Evolutionary conservation across 2,113 vertebrate species (phyloP).

Genomic region (Trematomus loennbergii): DNA sequence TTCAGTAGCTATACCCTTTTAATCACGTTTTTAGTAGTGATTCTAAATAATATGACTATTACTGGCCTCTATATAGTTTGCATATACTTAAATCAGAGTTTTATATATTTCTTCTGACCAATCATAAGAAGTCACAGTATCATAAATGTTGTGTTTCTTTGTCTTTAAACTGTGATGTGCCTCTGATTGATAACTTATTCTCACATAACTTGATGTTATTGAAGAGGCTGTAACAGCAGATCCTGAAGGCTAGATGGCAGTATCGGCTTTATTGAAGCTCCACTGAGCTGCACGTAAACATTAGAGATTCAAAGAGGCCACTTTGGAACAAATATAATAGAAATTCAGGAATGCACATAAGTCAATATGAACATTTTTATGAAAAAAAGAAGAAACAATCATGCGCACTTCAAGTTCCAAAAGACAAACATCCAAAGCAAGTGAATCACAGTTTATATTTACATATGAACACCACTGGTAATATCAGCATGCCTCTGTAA

Average conservation of each 20-base stretch:
- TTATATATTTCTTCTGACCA: background rate
- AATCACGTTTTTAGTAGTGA: background rate
- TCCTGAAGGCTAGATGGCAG: constrained; percentile 52
- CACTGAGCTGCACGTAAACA: background rate
- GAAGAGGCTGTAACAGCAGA: constrained; percentile 24
- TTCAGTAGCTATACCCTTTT: background rate
- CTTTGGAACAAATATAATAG: constrained; percentile 10
- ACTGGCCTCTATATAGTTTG: background rate
- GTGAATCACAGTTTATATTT: constrained; percentile 61
- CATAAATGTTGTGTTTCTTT: background rate
- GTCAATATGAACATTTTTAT: constrained; percentile 56
- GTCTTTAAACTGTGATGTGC: background rate
- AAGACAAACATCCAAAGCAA: constrained; percentile 65
- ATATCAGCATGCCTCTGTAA: constrained; percentile 58
- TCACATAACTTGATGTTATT: background rate
- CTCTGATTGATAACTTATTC: background rate
- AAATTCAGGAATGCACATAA: constrained; percentile 27
- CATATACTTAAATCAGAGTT: background rate
- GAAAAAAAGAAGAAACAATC: constrained; percentile 39
- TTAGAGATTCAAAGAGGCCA: constrained; percentile 16
- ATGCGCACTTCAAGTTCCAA: constrained; percentile 59
- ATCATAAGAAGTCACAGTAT: background rate
- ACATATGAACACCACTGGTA: constrained; percentile 68
- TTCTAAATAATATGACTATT: background rate
- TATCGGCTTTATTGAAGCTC: constrained; percentile 41